Evolutionary conservation across 2,113 vertebrate genomes (phyloP).

Genomic region (Crocuta crocuta): DNA sequence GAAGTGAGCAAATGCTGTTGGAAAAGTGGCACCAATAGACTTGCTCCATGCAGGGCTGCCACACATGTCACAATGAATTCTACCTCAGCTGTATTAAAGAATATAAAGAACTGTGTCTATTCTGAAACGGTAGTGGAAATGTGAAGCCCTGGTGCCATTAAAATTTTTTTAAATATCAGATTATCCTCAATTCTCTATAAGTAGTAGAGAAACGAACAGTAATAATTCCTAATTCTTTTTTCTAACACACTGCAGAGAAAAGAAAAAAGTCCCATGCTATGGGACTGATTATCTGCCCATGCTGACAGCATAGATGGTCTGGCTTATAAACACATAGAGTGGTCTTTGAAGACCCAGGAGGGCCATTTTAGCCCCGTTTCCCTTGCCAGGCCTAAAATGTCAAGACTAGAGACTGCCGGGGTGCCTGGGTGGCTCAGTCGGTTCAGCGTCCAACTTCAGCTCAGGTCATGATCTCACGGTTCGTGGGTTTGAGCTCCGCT

Average conservation of each 20-base stretch:
- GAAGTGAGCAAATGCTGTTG: neutral
- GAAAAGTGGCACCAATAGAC: neutral
- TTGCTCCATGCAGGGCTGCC: neutral
- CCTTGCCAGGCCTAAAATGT: neutral
- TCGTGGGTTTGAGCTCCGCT: too few relatives aligned
- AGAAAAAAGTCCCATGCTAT: neutral
- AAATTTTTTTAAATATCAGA: neutral
- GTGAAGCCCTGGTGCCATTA: neutral
- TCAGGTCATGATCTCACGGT: too few relatives aligned
- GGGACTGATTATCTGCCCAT: neutral
- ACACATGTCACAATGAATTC: neutral
- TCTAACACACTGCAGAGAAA: neutral
- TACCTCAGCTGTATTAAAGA: neutral
- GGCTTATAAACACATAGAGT: neutral
- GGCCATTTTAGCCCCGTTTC: neutral
- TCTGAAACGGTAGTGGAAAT: neutral
- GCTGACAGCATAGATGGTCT: neutral
- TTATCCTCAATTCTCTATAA: neutral
- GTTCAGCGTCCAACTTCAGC: too few relatives aligned
- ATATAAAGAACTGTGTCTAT: neutral
- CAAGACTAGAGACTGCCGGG: neutral
- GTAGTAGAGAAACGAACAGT: neutral
- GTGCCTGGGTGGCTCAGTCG: too few relatives aligned
- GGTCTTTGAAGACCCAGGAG: neutral
- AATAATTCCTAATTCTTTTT: neutral